phyloP scores from a whole-genome alignment of 2,797 vertebrate genomes.

The Lagocephalus sceleratus region DNA sequence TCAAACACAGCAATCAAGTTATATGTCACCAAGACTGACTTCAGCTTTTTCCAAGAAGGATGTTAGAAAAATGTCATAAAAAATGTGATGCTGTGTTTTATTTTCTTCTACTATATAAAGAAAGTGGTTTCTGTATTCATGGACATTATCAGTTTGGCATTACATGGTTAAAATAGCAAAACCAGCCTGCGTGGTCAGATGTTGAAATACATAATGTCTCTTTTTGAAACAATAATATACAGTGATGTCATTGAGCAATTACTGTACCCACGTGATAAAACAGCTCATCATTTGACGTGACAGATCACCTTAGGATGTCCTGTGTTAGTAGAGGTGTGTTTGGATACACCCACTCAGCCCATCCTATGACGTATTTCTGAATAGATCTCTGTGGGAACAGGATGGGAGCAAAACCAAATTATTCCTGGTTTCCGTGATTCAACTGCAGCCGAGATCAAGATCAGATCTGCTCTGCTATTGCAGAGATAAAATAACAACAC shows the following conservation, averaged over 20 bases:
- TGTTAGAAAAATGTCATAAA: not conserved
- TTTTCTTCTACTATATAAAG: not conserved
- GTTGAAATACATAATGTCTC: constrained; percentile 12
- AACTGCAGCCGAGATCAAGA: constrained; percentile 37
- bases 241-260: constrained; percentile 34
- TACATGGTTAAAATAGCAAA: constrained; percentile 5
- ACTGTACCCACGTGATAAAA: constrained; percentile 9
- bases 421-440: constrained; percentile 55
- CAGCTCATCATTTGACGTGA: constrained; percentile 43
- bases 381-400: constrained; percentile 50
- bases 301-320: constrained; percentile 52
- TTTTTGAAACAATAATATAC: constrained; percentile 25
- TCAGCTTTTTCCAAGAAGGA: too few relatives aligned
- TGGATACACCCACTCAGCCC: constrained; percentile 51
- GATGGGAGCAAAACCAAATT: constrained; percentile 43
- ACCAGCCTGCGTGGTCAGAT: constrained; percentile 3
- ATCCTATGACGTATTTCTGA: constrained; percentile 61
- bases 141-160: not conserved
- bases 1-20: too few relatives aligned
- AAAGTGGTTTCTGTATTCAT: not conserved
- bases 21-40: too few relatives aligned
- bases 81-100: not conserved
- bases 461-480: constrained; percentile 15
- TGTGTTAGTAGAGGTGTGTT: constrained; percentile 57
- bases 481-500: not conserved